phyloP scores from a whole-genome alignment of 1,140 invertebrate genomes.

The Nylanderia fulva region DNA sequence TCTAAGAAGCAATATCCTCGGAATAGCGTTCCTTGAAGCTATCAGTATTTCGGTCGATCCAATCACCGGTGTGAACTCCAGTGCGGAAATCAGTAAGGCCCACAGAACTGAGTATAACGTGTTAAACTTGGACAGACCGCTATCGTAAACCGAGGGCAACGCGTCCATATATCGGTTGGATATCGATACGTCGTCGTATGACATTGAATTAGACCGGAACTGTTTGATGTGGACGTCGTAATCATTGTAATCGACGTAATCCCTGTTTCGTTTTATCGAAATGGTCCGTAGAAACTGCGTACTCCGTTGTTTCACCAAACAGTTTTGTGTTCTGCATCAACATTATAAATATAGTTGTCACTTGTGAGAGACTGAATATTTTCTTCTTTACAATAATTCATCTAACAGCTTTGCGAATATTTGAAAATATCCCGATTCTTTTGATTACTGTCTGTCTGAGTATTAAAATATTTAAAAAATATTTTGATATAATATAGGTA shows the following conservation, averaged over 20 bases:
- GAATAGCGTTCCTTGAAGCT: not conserved
- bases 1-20: constrained; percentile 16
- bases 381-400: not conserved
- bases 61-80: constrained; percentile 44
- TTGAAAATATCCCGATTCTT: not conserved
- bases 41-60: constrained; percentile 32
- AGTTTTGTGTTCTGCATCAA: not conserved
- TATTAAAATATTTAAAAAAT: not conserved
- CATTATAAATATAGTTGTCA: not conserved
- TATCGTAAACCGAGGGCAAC: constrained; percentile 27
- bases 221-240: constrained; percentile 45
- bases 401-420: not conserved
- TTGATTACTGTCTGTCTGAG: not conserved
- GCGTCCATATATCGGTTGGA: constrained; percentile 29
- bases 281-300: constrained; percentile 30
- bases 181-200: constrained; percentile 20
- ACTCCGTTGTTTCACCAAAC: not conserved
- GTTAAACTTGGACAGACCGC: not conserved
- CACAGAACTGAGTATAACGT: constrained; percentile 24
- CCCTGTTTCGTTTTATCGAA: constrained; percentile 50
- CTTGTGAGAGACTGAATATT: not conserved
- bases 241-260: constrained; percentile 60
- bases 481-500: not conserved
- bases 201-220: constrained; percentile 41
- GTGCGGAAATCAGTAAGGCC: constrained; percentile 46